phyloP scores from a whole-genome alignment of 2,113 vertebrate species.

The Fregetta grallaria region DNA sequence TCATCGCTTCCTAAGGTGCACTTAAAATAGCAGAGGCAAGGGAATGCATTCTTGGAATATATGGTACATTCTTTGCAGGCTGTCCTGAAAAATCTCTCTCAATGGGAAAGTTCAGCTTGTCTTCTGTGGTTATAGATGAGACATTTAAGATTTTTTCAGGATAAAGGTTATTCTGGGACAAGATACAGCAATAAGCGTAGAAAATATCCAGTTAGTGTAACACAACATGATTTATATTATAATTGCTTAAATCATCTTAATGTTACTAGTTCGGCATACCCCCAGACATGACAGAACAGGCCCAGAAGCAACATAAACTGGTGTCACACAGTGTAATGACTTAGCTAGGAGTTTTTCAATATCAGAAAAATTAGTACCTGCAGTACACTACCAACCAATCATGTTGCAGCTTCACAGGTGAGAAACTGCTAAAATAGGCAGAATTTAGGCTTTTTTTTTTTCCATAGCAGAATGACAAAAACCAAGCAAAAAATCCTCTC shows the following conservation, averaged over 20 bases:
- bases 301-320: background rate
- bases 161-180: constrained; percentile 12
- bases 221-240: background rate
- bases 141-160: background rate
- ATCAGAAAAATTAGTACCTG: background rate
- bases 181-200: background rate
- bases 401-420: background rate
- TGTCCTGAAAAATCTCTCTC: constrained; percentile 23
- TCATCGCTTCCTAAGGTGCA: constrained; percentile 62
- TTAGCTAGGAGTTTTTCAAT: background rate
- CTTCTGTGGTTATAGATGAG: constrained; percentile 2
- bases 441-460: background rate
- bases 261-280: background rate
- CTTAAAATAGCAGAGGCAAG: constrained; percentile 65
- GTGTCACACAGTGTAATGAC: background rate
- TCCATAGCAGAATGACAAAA: background rate
- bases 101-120: constrained; percentile 35
- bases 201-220: background rate
- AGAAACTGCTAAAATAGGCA: background rate
- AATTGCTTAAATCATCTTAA: background rate
- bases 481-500: background rate
- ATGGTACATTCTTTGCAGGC: background rate
- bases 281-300: background rate
- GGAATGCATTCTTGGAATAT: constrained; percentile 37
- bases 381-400: rapidly evolving